Base-by-base conservation (phyloP, 1,140 invertebrate genomes). In the Maniola jurtina region DNA sequence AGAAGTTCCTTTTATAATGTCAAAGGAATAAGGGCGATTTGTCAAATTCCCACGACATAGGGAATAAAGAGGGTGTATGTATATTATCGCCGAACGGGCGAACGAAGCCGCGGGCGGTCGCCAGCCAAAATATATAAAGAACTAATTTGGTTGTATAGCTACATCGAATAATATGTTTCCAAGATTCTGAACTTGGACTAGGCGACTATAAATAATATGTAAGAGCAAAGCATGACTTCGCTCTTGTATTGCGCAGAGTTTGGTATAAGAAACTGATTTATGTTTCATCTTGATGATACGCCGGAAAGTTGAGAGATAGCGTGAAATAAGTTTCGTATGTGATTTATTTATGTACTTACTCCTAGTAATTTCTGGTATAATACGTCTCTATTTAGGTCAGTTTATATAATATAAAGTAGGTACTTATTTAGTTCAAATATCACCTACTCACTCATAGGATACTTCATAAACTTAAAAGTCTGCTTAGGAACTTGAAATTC, bases 201-300 rank as follows among this genome's bases (percentile, higher is more conserved):
- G 25, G 52, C 5, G 13, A 34, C 8, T 35, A 35, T 55, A 35
- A 4, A 50, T n/a, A 57, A 57, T 57, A 57, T 15, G 36, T 38
- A 15, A 40, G 13, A 59, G 56, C 16, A 38, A 16, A 60, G 45
- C 33, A 59, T 59, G 36, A 60, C 36, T 38, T 33, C 36, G 54
- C 64, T 50, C 10, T 65, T 59, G 47, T 65, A 38, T 47, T 36
- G 38, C 48, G 45, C 57, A 25, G 34, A 13, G 42, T 50, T 45
- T 40, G 33, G 54, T 16, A 67, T 67, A 48, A 45, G 25, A 67
- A 61, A 36, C 38, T 67, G 59, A 62, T 67, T 67, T 67, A 67
- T 67, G 65, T 61, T 57, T 57, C 52, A 48, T 45, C 65, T 55
- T 15, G 48, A 67, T 67, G 52, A 33, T 56, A 61, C 48, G 40